Percentiles rank a stretch among this genome's conserved stretches.
Conservation (phyloP, 2,797 vertebrate genomes). For the Falco columbarius region DNA sequence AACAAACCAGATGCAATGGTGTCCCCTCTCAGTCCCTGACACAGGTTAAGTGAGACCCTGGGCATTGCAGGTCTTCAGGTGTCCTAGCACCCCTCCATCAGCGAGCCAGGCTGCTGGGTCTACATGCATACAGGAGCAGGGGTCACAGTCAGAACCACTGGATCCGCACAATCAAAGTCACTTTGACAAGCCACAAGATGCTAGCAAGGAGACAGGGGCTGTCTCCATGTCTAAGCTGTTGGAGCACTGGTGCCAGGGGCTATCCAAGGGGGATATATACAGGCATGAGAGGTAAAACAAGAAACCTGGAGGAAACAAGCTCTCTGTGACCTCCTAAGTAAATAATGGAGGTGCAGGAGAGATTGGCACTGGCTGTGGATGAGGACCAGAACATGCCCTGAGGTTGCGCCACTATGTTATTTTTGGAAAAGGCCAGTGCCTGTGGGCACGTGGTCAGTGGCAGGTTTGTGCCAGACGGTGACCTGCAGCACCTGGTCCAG, state of each 20-base stretch:
- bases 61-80: neutral
- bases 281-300: neutral
- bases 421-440: neutral
- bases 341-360: neutral
- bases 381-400: neutral
- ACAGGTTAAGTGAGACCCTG: neutral
- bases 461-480: neutral
- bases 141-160: neutral
- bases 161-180: neutral
- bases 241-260: neutral
- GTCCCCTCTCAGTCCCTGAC: neutral
- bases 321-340: neutral
- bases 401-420: neutral
- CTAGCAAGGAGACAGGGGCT: neutral
- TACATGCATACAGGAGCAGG: neutral
- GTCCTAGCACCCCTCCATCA: neutral
- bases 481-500: neutral
- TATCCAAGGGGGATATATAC: neutral
- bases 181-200: neutral
- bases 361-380: neutral
- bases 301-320: neutral
- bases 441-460: fast-evolving
- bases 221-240: neutral
- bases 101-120: neutral
- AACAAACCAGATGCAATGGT: neutral